Conservation (phyloP, 2,113 vertebrate species). For the Egretta garzetta region DNA sequence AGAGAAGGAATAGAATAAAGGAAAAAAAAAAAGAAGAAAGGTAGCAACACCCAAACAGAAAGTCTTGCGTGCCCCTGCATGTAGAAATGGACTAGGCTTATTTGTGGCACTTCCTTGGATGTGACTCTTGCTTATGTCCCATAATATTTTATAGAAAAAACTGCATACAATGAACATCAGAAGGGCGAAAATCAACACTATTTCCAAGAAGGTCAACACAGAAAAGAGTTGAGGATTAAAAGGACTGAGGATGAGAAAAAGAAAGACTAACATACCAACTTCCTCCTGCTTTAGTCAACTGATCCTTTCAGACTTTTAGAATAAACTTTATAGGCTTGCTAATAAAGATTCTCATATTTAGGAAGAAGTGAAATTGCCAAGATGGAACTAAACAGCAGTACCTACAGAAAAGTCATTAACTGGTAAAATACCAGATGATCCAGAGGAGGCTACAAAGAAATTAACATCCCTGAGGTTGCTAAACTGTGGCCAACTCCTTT, state of each 20-base stretch:
- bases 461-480: neutral
- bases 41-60: neutral
- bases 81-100: neutral
- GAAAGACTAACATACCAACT: neutral
- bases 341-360: neutral
- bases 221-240: neutral
- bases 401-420: neutral
- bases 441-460: neutral
- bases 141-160: neutral
- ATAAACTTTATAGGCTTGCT: neutral
- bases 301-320: neutral
- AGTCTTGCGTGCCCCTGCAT: neutral
- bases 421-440: neutral
- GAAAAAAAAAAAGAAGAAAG: neutral
- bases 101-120: neutral
- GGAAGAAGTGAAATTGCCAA: neutral
- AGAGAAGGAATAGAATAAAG: neutral
- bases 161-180: neutral
- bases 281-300: neutral
- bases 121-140: neutral
- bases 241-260: neutral
- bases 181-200: neutral
- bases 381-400: neutral
- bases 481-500: neutral
- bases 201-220: neutral